Conservation (phyloP, 1,140 invertebrate species). For the Phymorhynchus buccinoides region DNA sequence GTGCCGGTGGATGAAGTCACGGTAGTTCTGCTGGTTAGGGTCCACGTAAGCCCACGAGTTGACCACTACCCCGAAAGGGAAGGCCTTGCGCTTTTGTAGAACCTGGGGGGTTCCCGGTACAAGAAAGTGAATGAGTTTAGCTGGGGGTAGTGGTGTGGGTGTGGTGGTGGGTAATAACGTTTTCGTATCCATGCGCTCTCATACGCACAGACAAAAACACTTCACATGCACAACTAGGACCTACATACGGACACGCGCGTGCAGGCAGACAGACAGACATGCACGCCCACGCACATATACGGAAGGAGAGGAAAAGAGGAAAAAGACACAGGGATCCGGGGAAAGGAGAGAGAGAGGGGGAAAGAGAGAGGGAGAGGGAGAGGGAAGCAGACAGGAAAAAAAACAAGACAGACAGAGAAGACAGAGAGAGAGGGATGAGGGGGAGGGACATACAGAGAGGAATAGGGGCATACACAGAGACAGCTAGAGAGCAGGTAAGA, state of each 20-base stretch:
- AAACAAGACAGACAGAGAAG: neutral
- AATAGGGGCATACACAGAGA: neutral
- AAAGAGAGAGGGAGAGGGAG: no score
- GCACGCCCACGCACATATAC: no score
- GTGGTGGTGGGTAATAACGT: no score
- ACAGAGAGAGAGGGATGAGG: neutral
- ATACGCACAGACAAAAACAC: neutral
- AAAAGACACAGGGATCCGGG: no score
- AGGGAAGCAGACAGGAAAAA: no score
- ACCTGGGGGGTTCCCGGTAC: neutral
- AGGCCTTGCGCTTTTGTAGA: slow-evolving; percentile 24
- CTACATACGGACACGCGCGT: neutral
- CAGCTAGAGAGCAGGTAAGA: no score
- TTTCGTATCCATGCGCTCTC: no score
- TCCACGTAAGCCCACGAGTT: slow-evolving; percentile 20
- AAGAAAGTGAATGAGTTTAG: neutral
- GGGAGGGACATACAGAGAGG: neutral
- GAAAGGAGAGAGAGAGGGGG: no score
- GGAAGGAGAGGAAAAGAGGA: no score
- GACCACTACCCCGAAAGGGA: slow-evolving; percentile 28
- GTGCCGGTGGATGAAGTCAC: slow-evolving; percentile 48
- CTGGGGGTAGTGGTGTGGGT: no score
- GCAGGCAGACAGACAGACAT: no score
- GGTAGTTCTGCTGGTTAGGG: slow-evolving; percentile 36
- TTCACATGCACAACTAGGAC: neutral